Conservation (phyloP, 2,113 vertebrate genomes). For the Cynopterus brachyotis region DNA sequence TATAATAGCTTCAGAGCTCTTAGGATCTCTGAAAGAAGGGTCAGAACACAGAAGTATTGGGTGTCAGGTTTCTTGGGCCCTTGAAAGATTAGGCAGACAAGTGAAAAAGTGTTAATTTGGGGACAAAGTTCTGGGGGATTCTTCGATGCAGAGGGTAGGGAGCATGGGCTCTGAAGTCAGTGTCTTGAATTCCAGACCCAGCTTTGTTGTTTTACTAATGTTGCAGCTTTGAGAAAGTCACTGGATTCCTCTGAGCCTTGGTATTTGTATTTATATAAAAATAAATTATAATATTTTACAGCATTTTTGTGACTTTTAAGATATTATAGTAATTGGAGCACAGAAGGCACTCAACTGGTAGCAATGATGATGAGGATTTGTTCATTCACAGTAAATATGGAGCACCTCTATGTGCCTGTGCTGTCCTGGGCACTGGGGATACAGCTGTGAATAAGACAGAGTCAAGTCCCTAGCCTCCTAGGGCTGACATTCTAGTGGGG, state of each 20-base stretch:
- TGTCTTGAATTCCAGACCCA: neutral
- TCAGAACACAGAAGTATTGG: neutral
- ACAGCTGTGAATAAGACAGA: neutral
- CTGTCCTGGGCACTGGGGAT: neutral
- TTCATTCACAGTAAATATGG: neutral
- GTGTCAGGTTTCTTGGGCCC: neutral
- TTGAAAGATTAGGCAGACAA: neutral
- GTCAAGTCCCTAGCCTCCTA: neutral
- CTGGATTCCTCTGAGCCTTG: neutral
- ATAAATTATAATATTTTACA: neutral
- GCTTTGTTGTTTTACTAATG: neutral
- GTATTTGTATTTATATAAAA: neutral
- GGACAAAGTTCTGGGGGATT: neutral
- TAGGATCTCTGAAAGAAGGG: neutral
- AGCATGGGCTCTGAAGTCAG: neutral
- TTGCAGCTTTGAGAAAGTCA: neutral
- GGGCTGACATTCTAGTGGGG: neutral
- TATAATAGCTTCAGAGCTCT: neutral
- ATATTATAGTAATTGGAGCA: neutral
- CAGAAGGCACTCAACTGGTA: neutral
- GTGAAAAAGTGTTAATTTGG: neutral
- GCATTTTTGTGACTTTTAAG: neutral
- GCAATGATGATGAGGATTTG: neutral
- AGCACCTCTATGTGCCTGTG: fast-evolving
- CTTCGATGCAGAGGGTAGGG: neutral